These are phyloP conservation scores for Datnioides undecimradiatus DNA, from an alignment of 2,113 vertebrate species.

Conservation along the genomic window DNA sequence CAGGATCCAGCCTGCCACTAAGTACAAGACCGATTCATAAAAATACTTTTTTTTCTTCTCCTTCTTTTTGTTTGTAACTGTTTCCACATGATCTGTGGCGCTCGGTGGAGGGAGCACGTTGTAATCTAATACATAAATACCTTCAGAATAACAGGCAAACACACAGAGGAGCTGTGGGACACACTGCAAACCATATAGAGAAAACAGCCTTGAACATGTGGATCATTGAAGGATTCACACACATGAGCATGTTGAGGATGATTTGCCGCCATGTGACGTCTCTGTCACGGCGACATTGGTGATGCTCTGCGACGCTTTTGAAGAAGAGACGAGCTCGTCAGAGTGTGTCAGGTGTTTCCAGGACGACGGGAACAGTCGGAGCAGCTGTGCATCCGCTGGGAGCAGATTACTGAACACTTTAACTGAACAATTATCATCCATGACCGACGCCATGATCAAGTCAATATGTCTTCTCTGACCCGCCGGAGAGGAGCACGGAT, in stretches of 20 bases:
- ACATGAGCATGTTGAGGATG: not conserved
- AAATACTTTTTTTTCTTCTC: constrained; percentile 44
- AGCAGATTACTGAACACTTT: constrained; percentile 70
- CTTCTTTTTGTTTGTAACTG: constrained; percentile 69
- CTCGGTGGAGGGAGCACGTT: constrained; percentile 29
- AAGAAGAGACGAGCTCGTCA: constrained; percentile 12
- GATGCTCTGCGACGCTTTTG: not conserved
- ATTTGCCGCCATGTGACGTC: constrained; percentile 10
- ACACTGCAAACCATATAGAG: not conserved
- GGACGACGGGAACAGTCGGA: not conserved
- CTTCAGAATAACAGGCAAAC: constrained; percentile 26
- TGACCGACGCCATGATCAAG: constrained; percentile 77
- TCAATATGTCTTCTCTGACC: constrained; percentile 77
- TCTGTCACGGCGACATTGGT: not conserved
- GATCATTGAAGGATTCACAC: too few species aligned
- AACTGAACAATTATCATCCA: constrained; percentile 77
- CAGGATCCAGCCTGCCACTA: constrained; percentile 59
- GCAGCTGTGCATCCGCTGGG: not conserved
- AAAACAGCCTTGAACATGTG: not conserved
- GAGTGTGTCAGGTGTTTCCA: constrained; percentile 30
- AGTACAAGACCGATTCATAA: constrained; percentile 65
- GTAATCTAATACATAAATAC: constrained; percentile 60
- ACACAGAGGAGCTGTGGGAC: not conserved
- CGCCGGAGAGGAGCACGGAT: constrained; percentile 67
- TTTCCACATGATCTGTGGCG: constrained; percentile 66